Conservation (phyloP, 2,113 vertebrate genomes). For the Micronycteris hirsuta region DNA sequence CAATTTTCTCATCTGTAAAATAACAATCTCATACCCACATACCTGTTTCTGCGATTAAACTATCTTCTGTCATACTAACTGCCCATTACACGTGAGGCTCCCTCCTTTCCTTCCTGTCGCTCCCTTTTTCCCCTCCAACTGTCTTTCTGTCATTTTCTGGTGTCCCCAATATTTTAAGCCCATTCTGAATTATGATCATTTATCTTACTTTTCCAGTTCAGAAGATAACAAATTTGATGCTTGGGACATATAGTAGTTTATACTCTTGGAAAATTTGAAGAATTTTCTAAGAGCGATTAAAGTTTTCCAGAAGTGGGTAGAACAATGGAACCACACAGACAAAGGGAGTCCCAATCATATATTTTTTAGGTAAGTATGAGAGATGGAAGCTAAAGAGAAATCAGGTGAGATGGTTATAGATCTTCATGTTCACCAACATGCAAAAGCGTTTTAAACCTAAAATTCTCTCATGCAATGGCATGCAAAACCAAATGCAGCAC, state of each 20-base stretch:
- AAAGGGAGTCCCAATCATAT: conserved; percentile 82
- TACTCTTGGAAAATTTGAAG: conserved; percentile 32
- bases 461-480: conserved; percentile 78
- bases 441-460: conserved; percentile 75
- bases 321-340: conserved; percentile 1
- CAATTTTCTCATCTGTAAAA: conserved; percentile 37
- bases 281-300: neutral
- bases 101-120: neutral
- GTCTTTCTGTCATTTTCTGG: neutral
- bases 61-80: neutral
- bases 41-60: neutral
- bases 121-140: neutral
- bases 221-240: conserved; percentile 43
- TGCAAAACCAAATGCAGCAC: conserved; percentile 80
- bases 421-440: conserved; percentile 75
- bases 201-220: conserved; percentile 6
- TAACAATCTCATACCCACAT: neutral
- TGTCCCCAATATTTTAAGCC: neutral
- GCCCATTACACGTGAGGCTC: neutral
- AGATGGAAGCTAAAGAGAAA: conserved; percentile 78
- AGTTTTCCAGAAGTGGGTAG: neutral
- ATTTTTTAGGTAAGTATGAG: conserved; percentile 74
- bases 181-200: neutral
- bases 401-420: conserved; percentile 68
- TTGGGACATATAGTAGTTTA: conserved; percentile 2